Conservation (phyloP, 2,888 invertebrate genomes). For the Harpagoxenus sublaevis region DNA sequence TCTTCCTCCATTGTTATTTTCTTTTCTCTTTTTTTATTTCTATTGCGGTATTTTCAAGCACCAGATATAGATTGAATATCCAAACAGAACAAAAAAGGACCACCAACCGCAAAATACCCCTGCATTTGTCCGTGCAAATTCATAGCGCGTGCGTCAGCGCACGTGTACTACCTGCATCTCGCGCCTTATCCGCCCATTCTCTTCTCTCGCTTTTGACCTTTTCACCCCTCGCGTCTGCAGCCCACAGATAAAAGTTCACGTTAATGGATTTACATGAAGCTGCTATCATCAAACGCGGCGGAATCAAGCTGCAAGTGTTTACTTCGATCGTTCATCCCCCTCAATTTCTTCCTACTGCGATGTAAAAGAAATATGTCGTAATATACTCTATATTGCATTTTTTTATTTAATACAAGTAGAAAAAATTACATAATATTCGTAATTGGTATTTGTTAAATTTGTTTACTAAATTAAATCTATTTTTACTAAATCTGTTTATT, state of each 20-base stretch:
- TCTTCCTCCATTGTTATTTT: background rate
- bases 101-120: slow-evolving; percentile 29
- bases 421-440: background rate
- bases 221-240: slow-evolving; percentile 60
- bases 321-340: slow-evolving; percentile 37
- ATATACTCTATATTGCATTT: background rate
- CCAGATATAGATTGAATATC: slow-evolving; percentile 16
- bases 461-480: background rate
- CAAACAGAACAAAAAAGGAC: background rate
- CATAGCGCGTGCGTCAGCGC: slow-evolving; percentile 26
- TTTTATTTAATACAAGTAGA: background rate
- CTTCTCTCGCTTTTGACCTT: slow-evolving; percentile 63
- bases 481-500: background rate
- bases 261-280: slow-evolving; percentile 76
- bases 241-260: slow-evolving; percentile 65
- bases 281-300: slow-evolving; percentile 57
- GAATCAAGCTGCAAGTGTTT: slow-evolving; percentile 41
- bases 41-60: background rate
- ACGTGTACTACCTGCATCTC: slow-evolving; percentile 48
- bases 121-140: slow-evolving; percentile 29
- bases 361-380: background rate
- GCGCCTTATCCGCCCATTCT: slow-evolving; percentile 38
- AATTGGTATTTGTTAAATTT: slow-evolving; percentile 21
- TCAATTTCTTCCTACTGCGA: background rate
- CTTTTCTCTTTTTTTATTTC: background rate